phyloP scores from a whole-genome alignment of 2,113 vertebrate species.

The Dicentrarchus labrax region DNA sequence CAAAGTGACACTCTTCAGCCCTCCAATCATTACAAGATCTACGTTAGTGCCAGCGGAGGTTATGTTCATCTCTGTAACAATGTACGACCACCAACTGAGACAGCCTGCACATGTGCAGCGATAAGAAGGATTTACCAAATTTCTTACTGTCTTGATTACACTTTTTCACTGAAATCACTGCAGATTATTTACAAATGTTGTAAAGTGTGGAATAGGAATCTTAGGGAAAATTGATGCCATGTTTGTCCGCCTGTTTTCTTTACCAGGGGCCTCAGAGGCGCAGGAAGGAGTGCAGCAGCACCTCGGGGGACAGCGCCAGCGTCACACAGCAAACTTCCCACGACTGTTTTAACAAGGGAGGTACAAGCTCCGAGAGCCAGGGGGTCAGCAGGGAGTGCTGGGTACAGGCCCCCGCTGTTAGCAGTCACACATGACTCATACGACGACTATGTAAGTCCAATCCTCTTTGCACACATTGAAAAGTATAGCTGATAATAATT shows the following conservation, averaged over 20 bases:
- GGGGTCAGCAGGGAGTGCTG: constrained; percentile 84
- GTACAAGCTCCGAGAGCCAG: constrained; percentile 87
- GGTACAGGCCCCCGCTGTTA: constrained; percentile 89
- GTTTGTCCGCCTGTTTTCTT: constrained; percentile 48
- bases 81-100: constrained; percentile 24
- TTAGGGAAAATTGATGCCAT: constrained; percentile 9
- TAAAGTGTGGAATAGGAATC: background rate
- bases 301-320: constrained; percentile 87
- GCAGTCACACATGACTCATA: constrained; percentile 90
- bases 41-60: constrained; percentile 41
- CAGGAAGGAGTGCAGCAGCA: constrained; percentile 90
- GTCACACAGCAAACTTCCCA: constrained; percentile 86
- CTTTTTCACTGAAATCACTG: constrained; percentile 19
- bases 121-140: constrained; percentile 52
- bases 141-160: constrained; percentile 28
- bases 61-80: constrained; percentile 38
- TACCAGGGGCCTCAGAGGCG: constrained; percentile 90
- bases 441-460: constrained; percentile 95
- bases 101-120: constrained; percentile 26
- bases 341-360: constrained; percentile 87
- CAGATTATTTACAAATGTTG: constrained; percentile 10
- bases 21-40: constrained; percentile 49
- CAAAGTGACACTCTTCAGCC: constrained; percentile 53
- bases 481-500: constrained; percentile 57
- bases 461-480: constrained; percentile 55